Percentiles rank a stretch among this genome's conserved stretches.
These are phyloP conservation scores for Ceratothoa steindachneri DNA, from an alignment of 2,888 invertebrate genomes.

Conservation along the genomic window DNA sequence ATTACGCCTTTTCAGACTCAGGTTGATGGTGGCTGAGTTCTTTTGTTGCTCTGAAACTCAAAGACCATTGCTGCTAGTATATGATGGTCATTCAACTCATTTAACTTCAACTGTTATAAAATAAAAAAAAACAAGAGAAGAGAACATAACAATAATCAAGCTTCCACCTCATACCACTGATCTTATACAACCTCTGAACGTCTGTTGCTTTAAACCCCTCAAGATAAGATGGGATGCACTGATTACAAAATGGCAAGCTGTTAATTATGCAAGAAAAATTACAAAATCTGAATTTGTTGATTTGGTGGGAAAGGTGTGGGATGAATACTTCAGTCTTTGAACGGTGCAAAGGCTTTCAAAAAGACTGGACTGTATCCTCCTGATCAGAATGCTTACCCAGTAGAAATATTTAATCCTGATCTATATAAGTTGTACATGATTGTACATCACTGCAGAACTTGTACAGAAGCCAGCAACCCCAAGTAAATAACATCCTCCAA, in stretches of 20 bases:
- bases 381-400: neutral
- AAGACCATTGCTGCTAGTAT: conserved; percentile 2
- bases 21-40: conserved; percentile 1
- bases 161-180: conserved; percentile 1
- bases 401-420: neutral
- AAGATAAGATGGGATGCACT: neutral
- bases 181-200: neutral
- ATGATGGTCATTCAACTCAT: conserved; percentile 14
- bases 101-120: neutral
- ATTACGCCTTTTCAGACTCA: neutral
- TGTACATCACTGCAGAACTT: neutral
- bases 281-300: conserved; percentile 9
- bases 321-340: neutral
- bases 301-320: neutral
- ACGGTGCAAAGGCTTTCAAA: neutral
- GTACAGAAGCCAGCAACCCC: neutral
- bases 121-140: neutral
- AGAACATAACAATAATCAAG: neutral
- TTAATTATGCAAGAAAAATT: neutral
- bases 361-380: conserved; percentile 1
- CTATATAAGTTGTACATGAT: neutral
- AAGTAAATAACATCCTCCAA: neutral
- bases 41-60: conserved; percentile 4
- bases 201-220: conserved; percentile 3
- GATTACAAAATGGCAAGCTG: neutral